Base-by-base conservation (phyloP, 2,113 vertebrate species). In the Hyperopisus bebe region DNA sequence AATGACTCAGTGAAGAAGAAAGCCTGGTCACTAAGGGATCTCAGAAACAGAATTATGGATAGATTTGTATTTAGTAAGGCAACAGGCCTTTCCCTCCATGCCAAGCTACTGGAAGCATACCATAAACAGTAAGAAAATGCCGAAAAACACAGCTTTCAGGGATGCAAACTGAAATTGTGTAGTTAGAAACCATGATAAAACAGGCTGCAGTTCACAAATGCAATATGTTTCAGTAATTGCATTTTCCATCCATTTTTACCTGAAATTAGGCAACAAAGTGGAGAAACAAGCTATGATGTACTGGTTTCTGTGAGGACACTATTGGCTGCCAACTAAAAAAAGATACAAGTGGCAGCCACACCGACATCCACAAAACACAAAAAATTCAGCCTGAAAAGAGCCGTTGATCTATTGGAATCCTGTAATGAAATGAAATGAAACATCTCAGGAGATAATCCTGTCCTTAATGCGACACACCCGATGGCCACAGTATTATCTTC, bases 31-130 rank as follows among this genome's bases (percentile, higher is more conserved):
- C 55, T 86, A 42, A 80, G 74, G 74, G 13, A 17, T 35, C 13
- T 80, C 74, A 80, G 74, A 80, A 39, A 42, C 35, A 35, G 5
- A 42, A 80, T 39, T 39, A 80, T 7, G 5, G 31, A 86, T 93
- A 94, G 87, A 91, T 92, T 92, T 91, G 0, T 44, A 91, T 89
- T 94, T 94, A 94, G 94, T 93, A 92, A 87, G 77, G 87, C 91
- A 86, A 90, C 92, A 90, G 89, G 92, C 93, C 94, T 94, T 94
- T 92, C 92, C 11, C 90, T 92, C 88, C 91, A 91, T 39, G 17
- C 91, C 85, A 89, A 90, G 87, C 84, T 31, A 50, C 74, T 17
- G 27, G 66, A 74, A 17, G 70, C 47, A 84, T 42, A 11, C 42
- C 82, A 84, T 39, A 80, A 80, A 42, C 13, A 80, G 74, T 39